phyloP scores from a whole-genome alignment of 2,797 vertebrate species.

The Channa striata region DNA sequence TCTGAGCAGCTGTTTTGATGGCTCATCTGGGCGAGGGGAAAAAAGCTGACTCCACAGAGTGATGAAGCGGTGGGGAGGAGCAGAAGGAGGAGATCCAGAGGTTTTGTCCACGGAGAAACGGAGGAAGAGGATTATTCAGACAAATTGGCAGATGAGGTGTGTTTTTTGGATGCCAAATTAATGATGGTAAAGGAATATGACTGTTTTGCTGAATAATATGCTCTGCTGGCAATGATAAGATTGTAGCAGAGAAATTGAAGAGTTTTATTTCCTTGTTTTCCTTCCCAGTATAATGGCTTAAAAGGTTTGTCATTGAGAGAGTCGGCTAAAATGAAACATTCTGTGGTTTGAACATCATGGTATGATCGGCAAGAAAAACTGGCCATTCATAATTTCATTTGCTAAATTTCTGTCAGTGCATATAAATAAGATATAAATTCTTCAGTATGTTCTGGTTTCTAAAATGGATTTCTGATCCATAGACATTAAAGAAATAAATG shows the following conservation, averaged over 20 bases:
- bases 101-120: conserved; percentile 11
- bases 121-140: conserved; percentile 1
- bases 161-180: conserved; percentile 30
- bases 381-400: too few relatives aligned
- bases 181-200: conserved; percentile 21
- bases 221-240: neutral
- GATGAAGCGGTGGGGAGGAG: neutral
- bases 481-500: too few relatives aligned
- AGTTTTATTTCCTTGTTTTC: neutral
- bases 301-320: conserved; percentile 9
- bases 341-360: too few relatives aligned
- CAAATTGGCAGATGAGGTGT: conserved; percentile 14
- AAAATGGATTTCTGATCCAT: too few relatives aligned
- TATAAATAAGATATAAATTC: neutral
- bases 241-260: neutral
- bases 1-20: neutral
- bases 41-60: conserved; percentile 21
- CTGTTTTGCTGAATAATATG: conserved; percentile 16
- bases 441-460: too few relatives aligned
- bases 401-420: too few relatives aligned
- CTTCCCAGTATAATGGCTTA: neutral
- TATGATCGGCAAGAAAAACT: neutral
- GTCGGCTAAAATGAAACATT: neutral
- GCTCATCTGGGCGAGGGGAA: neutral
- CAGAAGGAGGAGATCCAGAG: conserved; percentile 27